These are phyloP conservation scores for Galaxea fascicularis DNA, from an alignment of 92 coral and sea anemone genomes.

Conservation along the genomic window DNA sequence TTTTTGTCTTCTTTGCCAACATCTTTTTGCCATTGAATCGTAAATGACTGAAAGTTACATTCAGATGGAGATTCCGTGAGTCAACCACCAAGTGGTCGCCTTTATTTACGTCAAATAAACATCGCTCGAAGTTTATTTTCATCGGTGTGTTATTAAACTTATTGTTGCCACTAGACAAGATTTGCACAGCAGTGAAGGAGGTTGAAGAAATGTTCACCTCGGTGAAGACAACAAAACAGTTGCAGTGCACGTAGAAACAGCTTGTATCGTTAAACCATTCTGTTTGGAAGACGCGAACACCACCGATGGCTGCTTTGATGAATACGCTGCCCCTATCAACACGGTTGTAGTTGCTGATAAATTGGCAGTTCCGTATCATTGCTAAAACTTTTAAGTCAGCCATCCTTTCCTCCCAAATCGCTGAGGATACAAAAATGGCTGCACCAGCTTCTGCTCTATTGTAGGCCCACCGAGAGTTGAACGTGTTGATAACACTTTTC, in stretches of 20 bases:
- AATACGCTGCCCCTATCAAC: background rate
- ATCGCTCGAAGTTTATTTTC: slow-evolving; percentile 19
- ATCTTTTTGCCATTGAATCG: background rate
- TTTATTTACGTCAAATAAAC: slow-evolving; percentile 1
- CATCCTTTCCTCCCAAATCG: background rate
- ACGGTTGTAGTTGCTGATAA: background rate
- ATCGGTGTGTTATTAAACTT: background rate
- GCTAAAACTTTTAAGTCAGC: background rate
- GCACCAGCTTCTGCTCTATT: background rate
- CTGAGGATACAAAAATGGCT: background rate
- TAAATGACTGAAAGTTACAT: background rate
- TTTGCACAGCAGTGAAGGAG: background rate
- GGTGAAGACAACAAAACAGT: slow-evolving; percentile 22
- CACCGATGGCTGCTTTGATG: background rate
- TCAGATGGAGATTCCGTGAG: background rate
- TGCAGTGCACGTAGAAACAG: slow-evolving; percentile 4
- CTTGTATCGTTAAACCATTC: background rate
- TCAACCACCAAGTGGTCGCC: background rate
- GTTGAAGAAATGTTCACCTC: slow-evolving; percentile 7
- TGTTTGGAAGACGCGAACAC: slow-evolving; percentile 1
- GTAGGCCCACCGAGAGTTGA: background rate
- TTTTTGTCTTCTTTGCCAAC: background rate
- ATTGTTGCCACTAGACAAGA: background rate
- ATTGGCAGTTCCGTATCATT: background rate
- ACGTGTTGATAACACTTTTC: background rate